Base-by-base conservation (phyloP, 1,140 invertebrate genomes). In the Lordiphosa collinella region DNA sequence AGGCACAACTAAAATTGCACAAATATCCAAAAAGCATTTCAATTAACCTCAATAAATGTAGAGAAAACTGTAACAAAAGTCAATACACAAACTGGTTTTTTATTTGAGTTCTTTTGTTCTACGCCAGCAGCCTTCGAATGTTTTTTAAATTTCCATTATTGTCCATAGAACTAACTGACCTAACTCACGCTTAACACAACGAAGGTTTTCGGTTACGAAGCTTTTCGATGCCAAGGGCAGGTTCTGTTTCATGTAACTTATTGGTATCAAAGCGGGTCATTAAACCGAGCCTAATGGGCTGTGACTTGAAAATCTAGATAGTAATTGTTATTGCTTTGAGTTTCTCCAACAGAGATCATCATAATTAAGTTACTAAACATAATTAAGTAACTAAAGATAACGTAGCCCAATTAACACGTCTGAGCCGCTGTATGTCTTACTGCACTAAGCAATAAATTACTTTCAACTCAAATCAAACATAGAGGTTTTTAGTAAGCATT, bases 31-130 rank as follows among this genome's bases (percentile, higher is more conserved):
- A 65, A 59, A 75, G 59, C 43, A 61, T 70, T 76, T 70, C 76
- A 82, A 80, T 82, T 82, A 76, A 82, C 76, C 75, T 52, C 71
- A 67, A 71, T 80, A 60, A 6, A 32, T 11, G 36, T 37, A 29
- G 8, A 43, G 14, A 43, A 18, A 18, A 10, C 2, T 3, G 4
- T 43, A 29, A 16, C 49, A 34, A 53, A 56, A 36, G 22, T 29
- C 7, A 2, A 29, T 29, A 37, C n/a, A 41, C 13, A n/a, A 47
- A 61, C 35, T 14, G 6, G 41, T 44, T 53, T 8, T 5, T n/a
- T n/a, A 12, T 10, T 52, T 38, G 29, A 5, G 16, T 13, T 9
- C 3, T 12, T 44, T 13, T 38, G 22, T 65, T 54, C 38, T 65
- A 48, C 50, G 37, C 31, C 44, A 11, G 8, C 14, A 35, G 34